Base-by-base conservation (phyloP, 2,888 invertebrate genomes). In the Anodontia alba region DNA sequence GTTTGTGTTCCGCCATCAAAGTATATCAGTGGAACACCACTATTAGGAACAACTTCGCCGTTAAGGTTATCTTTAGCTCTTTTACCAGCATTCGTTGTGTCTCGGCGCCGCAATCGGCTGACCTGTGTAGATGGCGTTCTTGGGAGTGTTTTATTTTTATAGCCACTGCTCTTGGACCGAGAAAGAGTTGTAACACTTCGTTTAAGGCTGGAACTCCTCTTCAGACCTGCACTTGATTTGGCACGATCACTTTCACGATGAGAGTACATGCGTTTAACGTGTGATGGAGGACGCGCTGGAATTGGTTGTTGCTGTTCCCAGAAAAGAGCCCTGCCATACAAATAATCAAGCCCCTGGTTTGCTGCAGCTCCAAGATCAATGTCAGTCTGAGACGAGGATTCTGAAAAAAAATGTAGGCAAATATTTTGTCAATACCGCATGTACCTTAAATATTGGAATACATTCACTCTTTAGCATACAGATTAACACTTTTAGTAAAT, bases 321-420 rank as follows among this genome's bases (percentile, higher is more conserved):
- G 73, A 88, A 90, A 23, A 86, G 72, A 5, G 91, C 90, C 8
- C 91, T 73, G 26, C 88, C 87, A 69, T 90, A 88, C 29, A 91
- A 80, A 68, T 84, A 91, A 26, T 86, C 80, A 31, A 90, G 71
- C 31, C 90, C 88, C 36, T 88, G 78, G 17, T 85, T 76, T 0
- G 90, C 86, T 49, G 80, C 81, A 10, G 49, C 51, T 20, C 81
- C 76, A 3, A 90, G 76, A 26, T 84, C 86, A n/a, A 71, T 75
- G 38, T 91, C 90, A 8, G 75, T 80, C 7, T 73, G 73, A 43
- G 86, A 83, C 0, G 84, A 80, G 2, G 89, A 81, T 76, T 85
- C 89, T 89, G 62, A 68, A 85, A 71, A 33, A 17, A 62, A 66
- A 74, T 46, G n/a, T n/a, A n/a, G n/a, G n/a, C n/a, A n/a, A n/a